These are phyloP conservation scores for Himalopsyche kuldschensis DNA, from an alignment of 2,888 invertebrate species.

Conservation along the genomic window DNA sequence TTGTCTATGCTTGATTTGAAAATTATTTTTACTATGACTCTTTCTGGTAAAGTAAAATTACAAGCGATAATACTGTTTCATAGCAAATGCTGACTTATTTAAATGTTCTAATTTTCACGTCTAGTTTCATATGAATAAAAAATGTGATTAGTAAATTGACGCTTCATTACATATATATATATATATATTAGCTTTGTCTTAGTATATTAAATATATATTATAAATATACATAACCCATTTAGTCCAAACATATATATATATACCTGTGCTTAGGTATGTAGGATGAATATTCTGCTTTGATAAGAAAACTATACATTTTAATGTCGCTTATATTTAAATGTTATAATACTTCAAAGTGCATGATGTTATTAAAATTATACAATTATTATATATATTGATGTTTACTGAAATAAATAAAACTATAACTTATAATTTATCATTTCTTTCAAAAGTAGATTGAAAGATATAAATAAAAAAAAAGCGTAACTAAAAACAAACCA, in stretches of 20 bases:
- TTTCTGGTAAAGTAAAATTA: not conserved
- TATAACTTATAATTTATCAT: conserved; percentile 13
- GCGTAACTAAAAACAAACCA: not conserved
- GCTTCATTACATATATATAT: not conserved
- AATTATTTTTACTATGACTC: not conserved
- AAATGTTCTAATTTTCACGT: not conserved
- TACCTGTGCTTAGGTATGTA: conserved; percentile 9
- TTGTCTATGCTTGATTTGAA: too few species aligned
- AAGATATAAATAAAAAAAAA: not conserved
- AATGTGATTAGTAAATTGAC: not conserved
- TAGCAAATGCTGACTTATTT: not conserved
- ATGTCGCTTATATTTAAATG: conserved; percentile 32
- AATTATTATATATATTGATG: conserved; percentile 27
- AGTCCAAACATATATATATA: not conserved
- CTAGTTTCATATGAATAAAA: not conserved
- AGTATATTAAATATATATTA: not conserved
- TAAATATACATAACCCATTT: not conserved
- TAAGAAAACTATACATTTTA: conserved; percentile 13
- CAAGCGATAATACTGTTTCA: not conserved
- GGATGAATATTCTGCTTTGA: conserved; percentile 26
- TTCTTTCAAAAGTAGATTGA: conserved; percentile 11
- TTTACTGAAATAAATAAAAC: conserved; percentile 30
- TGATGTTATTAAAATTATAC: conserved; percentile 26
- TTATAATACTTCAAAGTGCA: conserved; percentile 23
- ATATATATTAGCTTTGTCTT: not conserved